Base-by-base conservation (phyloP, 2,113 vertebrate species). In the Rhinolophus sinicus region DNA sequence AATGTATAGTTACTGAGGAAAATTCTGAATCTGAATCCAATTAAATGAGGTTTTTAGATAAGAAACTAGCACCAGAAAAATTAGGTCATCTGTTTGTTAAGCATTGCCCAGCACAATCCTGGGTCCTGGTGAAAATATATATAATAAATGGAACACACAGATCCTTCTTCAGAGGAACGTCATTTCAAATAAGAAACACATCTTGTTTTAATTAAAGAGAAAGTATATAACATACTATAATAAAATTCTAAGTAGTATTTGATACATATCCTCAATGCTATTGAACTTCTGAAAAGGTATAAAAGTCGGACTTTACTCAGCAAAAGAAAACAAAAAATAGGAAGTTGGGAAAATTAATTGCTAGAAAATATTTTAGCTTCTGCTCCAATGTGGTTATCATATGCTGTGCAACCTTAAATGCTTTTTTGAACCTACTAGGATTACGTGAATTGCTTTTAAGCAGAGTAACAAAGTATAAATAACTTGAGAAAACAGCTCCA, bases 401-500 rank as follows among this genome's bases (percentile, higher is more conserved):
- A n/a, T 69, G 44, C 56, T 11, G 6, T n/a, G 26, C n/a, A 89
- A 73, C 8, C 70, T 93, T 80, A 82, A 96, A 62, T 77, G 30
- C 44, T 86, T 88, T 22, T 33, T 75, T 73, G 44, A 38, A 67
- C 24, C 75, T 72, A 38, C 72, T 52, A 95, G 14, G n/a, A 92
- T 89, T 77, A 88, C 54, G 38, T 8, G 7, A 87, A 54, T 24
- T 82, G 69, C 78, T 87, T 78, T 97, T 87, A 93, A 77, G 62
- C 56, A 70, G 72, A 80, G 44, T 24, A 81, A 24, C 86, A 54
- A 83, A 87, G n/a, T 44, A 78, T 70, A 77, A 93, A 64, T 60
- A 96, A 96, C 83, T 95, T 65, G 56, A 58, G 75, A 82, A 90
- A 97, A 95, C 84, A 78, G 85, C 54, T 92, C 96, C 88, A 73